A percentile compares a stretch with the other conserved stretches of the same genome.
phyloP scores from a whole-genome alignment of 2,888 invertebrate genomes.

The Brachypalpus laphriformis region DNA sequence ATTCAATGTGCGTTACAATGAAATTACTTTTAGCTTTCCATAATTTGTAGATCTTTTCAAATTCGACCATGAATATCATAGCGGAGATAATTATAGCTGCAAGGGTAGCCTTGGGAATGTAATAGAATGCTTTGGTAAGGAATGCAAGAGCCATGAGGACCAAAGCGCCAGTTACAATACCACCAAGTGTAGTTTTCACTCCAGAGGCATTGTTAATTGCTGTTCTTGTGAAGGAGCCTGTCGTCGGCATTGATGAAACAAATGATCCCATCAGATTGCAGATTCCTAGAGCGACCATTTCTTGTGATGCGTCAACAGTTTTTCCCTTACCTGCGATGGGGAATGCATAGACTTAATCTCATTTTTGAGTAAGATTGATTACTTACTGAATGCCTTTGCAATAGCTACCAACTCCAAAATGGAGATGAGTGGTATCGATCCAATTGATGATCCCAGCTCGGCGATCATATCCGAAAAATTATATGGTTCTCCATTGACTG shows the following conservation, averaged over 20 bases:
- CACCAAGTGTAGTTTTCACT: constrained; percentile 92
- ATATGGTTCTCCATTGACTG: constrained; percentile 84
- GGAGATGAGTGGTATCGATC: constrained; percentile 89
- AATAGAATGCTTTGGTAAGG: constrained; percentile 91
- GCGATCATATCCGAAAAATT: constrained; percentile 86
- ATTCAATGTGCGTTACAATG: neutral
- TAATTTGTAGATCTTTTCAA: constrained; percentile 86
- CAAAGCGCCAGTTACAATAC: constrained; percentile 89
- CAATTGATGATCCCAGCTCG: constrained; percentile 85
- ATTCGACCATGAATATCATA: constrained; percentile 92
- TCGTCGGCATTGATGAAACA: constrained; percentile 92
- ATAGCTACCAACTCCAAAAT: constrained; percentile 90
- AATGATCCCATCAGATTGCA: constrained; percentile 92
- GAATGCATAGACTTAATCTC: no score
- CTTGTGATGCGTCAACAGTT: constrained; percentile 93
- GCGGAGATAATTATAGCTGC: constrained; percentile 95
- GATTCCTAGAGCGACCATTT: constrained; percentile 93
- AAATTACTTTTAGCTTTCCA: constrained; percentile 91
- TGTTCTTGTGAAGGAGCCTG: constrained; percentile 93
- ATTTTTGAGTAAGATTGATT: neutral
- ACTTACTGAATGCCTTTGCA: constrained; percentile 89
- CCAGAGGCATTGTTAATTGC: constrained; percentile 96
- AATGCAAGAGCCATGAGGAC: constrained; percentile 91
- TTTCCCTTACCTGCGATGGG: constrained; percentile 91
- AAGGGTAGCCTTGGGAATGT: constrained; percentile 92